These are phyloP conservation scores for Cosmia pyralina DNA, from an alignment of 2,888 invertebrate species.

Conservation along the genomic window DNA sequence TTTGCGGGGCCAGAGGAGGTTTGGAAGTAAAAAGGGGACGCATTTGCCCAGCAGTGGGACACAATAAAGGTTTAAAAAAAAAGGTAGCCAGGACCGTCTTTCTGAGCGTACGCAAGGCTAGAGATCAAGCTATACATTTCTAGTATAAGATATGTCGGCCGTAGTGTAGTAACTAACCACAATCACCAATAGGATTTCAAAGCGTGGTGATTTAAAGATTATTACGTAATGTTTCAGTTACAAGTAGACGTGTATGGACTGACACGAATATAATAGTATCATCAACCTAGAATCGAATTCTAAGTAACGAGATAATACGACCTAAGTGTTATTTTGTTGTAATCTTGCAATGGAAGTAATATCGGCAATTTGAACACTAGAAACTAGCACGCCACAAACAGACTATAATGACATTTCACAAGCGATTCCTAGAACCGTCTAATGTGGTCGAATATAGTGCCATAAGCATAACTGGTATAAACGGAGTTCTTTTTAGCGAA, in stretches of 20 bases:
- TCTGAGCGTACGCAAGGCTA: not conserved
- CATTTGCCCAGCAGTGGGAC: too few relatives aligned
- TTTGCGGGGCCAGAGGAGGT: not conserved
- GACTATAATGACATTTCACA: constrained; percentile 40
- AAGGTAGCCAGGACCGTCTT: not conserved
- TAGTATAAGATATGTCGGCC: too few relatives aligned
- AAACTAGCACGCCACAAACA: constrained; percentile 34
- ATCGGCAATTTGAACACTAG: constrained; percentile 41
- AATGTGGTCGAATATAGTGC: constrained; percentile 12
- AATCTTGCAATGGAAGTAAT: constrained; percentile 27
- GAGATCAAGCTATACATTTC: too few relatives aligned
- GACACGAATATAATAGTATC: constrained; percentile 7
- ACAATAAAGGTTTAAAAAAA: not conserved
- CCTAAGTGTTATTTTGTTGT: constrained; percentile 16
- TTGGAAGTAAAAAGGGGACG: not conserved
- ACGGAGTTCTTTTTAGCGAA: not conserved
- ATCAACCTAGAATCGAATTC: constrained; percentile 27
- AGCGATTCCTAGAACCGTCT: constrained; percentile 28
- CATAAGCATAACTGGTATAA: constrained; percentile 1
- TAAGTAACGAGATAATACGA: constrained; percentile 35
- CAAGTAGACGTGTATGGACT: not conserved
- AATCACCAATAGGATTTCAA: not conserved
- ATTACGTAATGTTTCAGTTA: not conserved
- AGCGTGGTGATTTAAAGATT: not conserved
- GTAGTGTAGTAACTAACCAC: not conserved